These are phyloP conservation scores for Phenganax stokvisi DNA, from an alignment of 92 coral and sea anemone genomes.

Conservation along the genomic window DNA sequence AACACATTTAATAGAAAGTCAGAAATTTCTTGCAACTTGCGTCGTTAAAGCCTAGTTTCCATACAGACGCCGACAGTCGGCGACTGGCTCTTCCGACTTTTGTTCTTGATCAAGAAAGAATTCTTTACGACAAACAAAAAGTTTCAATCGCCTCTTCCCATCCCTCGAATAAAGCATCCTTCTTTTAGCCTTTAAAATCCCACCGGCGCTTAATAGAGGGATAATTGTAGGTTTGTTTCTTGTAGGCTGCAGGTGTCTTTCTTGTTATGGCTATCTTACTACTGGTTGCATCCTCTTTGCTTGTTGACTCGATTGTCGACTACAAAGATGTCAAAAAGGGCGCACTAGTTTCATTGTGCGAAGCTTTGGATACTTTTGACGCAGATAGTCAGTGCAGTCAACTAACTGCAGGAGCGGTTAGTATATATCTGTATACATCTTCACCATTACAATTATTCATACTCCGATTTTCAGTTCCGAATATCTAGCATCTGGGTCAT, in stretches of 20 bases:
- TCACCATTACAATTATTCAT: neutral
- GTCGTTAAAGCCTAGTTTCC: too few relatives aligned
- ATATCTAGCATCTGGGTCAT: too few relatives aligned
- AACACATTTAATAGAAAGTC: neutral
- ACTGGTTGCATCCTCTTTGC: slow-evolving; percentile 9
- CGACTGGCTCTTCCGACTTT: too few relatives aligned
- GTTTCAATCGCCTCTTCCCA: neutral
- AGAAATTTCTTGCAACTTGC: too few relatives aligned
- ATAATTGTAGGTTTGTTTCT: neutral
- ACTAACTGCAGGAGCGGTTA: slow-evolving; percentile 7
- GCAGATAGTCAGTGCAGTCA: neutral
- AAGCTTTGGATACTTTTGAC: neutral
- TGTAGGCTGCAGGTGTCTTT: slow-evolving; percentile 5
- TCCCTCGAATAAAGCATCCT: too few relatives aligned
- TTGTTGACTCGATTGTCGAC: neutral
- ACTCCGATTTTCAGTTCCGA: neutral
- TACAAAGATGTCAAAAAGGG: neutral
- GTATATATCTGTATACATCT: neutral
- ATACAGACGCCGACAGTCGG: too few relatives aligned
- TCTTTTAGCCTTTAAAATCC: too few relatives aligned
- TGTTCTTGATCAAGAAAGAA: neutral
- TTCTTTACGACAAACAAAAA: neutral
- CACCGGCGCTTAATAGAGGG: neutral
- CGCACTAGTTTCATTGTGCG: neutral
- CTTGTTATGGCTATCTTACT: neutral